These are phyloP conservation scores for Centropus unirufus DNA, from an alignment of 2,113 vertebrate genomes.

Conservation along the genomic window DNA sequence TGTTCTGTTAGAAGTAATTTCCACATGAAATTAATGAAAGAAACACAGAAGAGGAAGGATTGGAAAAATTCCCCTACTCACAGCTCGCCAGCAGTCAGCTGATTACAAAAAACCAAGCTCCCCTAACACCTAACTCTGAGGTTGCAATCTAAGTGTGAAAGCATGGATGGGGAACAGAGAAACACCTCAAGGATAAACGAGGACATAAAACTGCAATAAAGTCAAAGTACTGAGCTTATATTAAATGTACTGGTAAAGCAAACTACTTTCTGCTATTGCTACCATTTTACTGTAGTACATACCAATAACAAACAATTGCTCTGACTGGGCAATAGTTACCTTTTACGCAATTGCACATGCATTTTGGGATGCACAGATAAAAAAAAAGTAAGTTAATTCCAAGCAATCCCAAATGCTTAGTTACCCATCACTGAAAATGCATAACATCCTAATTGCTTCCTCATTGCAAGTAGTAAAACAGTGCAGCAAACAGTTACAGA, in stretches of 20 bases:
- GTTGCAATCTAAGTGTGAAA: not conserved
- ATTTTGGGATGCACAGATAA: not conserved
- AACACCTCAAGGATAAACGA: not conserved
- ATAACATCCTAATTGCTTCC: fast-evolving
- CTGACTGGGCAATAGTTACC: not conserved
- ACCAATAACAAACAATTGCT: not conserved
- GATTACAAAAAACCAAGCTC: not conserved
- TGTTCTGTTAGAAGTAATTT: not conserved
- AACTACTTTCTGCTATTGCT: not conserved
- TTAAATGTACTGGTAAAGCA: not conserved
- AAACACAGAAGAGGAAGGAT: not conserved
- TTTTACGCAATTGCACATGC: not conserved
- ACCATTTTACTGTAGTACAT: not conserved
- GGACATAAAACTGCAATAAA: not conserved
- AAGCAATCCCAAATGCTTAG: not conserved
- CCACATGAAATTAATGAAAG: not conserved
- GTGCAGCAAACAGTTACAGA: not conserved
- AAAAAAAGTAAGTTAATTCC: not conserved
- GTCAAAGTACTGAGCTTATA: not conserved
- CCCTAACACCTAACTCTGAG: not conserved
- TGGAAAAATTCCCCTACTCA: not conserved
- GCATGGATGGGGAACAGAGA: not conserved
- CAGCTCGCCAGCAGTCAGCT: not conserved
- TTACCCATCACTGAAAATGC: not conserved
- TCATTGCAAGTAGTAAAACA: not conserved